These are phyloP conservation scores for Melangyna quadrimaculata DNA, from an alignment of 2,888 invertebrate species.

Conservation along the genomic window DNA sequence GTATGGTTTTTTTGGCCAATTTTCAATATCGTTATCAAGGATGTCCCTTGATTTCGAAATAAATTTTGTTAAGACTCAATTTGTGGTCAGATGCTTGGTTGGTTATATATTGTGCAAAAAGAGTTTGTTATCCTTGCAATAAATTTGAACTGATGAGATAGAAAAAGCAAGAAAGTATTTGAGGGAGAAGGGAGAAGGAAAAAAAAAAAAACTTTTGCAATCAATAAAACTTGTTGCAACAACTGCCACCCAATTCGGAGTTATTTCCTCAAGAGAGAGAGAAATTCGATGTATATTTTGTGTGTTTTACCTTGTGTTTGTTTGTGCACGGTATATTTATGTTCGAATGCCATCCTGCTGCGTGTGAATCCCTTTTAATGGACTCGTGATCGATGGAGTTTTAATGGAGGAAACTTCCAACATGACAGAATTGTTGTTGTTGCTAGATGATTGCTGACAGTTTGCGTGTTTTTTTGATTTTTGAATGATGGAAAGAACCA, in stretches of 20 bases:
- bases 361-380: constrained; percentile 36
- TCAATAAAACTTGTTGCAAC: constrained; percentile 68
- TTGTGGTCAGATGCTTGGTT: constrained; percentile 1
- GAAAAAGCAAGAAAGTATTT: background rate
- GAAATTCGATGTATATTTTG: background rate
- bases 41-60: constrained; percentile 4
- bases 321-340: background rate
- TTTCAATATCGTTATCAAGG: constrained; percentile 19
- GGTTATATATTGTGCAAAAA: background rate
- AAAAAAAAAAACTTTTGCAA: constrained; percentile 42
- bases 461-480: constrained; percentile 56
- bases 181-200: background rate
- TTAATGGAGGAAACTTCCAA: constrained; percentile 64
- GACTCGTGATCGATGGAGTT: constrained; percentile 64
- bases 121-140: background rate
- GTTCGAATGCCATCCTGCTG: background rate
- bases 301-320: background rate
- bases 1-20: constrained; percentile 42
- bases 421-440: constrained; percentile 50
- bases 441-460: constrained; percentile 55
- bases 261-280: background rate
- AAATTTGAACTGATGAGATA: background rate
- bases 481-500: background rate
- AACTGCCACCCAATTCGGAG: constrained; percentile 15
- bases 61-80: constrained; percentile 36